phyloP scores from a whole-genome alignment of 23 tunicate species.

The Clavelina lepadiformis region DNA sequence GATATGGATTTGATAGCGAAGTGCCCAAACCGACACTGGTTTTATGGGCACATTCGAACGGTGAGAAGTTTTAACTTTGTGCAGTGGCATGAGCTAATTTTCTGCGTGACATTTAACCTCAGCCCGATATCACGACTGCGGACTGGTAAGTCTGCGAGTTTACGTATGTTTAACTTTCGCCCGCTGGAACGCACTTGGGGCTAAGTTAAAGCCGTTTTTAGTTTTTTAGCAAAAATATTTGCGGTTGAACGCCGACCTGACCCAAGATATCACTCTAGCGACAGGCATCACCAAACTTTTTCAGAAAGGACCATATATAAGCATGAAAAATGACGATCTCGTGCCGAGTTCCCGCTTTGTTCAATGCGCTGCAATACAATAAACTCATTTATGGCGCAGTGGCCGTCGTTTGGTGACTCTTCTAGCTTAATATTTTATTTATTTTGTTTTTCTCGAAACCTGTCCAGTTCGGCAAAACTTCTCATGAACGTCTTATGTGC shows the following conservation, averaged over 20 bases:
- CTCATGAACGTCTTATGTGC: not conserved
- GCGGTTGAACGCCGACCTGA: too few species aligned
- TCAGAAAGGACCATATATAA: too few species aligned
- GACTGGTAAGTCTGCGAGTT: not conserved
- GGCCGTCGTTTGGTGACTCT: too few species aligned
- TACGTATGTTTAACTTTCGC: not conserved
- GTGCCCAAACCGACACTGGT: conserved; percentile 15
- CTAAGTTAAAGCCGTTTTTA: too few species aligned
- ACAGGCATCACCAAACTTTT: too few species aligned
- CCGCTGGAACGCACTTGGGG: too few species aligned
- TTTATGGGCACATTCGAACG: conserved; percentile 16
- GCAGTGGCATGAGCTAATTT: not conserved
- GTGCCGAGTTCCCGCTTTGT: too few species aligned
- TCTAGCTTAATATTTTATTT: too few species aligned
- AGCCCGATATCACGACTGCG: not conserved
- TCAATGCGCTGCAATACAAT: not conserved
- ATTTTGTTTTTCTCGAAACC: not conserved
- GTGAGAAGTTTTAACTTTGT: conserved; percentile 9
- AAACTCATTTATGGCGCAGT: not conserved
- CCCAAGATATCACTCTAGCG: too few species aligned
- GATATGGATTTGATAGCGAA: conserved; percentile 4
- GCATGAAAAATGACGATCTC: too few species aligned
- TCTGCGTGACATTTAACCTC: not conserved
- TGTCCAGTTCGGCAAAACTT: conserved; percentile 9
- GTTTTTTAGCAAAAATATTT: too few species aligned